These are phyloP conservation scores for Neosilurus mollespiculum DNA, from an alignment of 2,797 vertebrate genomes.

Conservation along the genomic window DNA sequence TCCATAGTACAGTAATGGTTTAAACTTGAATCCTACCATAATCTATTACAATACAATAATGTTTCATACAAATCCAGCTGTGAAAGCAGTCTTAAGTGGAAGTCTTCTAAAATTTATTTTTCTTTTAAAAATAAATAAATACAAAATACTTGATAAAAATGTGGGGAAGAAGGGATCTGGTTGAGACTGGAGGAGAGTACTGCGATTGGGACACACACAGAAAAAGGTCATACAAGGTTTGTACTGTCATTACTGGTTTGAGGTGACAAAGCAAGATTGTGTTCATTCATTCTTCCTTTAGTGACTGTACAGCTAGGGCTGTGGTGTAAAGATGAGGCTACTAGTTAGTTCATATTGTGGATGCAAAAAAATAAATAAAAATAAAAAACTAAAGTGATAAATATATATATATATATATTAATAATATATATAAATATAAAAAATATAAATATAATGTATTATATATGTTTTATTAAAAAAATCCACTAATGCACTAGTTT, in stretches of 20 bases:
- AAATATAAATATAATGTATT: no score
- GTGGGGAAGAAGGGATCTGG: background rate
- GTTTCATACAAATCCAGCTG: background rate
- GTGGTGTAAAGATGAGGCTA: background rate
- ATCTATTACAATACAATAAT: background rate
- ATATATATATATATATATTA: no score
- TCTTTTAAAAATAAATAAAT: background rate
- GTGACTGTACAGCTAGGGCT: background rate
- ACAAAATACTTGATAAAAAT: no score
- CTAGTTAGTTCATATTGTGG: background rate
- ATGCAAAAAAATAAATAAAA: no score
- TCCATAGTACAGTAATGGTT: background rate
- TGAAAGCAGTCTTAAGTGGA: background rate
- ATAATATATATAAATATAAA: no score
- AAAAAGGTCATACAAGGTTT: background rate
- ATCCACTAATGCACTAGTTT: no score
- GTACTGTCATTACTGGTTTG: background rate
- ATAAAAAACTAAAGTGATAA: no score
- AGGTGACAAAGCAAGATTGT: background rate
- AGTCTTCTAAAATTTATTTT: background rate
- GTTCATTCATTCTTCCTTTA: background rate
- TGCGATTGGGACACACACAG: no score
- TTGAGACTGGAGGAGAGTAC: background rate
- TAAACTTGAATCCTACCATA: background rate
- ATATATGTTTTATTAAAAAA: no score